These are phyloP conservation scores for Hippocampus zosterae DNA, from an alignment of 2,113 vertebrate species.

Conservation along the genomic window DNA sequence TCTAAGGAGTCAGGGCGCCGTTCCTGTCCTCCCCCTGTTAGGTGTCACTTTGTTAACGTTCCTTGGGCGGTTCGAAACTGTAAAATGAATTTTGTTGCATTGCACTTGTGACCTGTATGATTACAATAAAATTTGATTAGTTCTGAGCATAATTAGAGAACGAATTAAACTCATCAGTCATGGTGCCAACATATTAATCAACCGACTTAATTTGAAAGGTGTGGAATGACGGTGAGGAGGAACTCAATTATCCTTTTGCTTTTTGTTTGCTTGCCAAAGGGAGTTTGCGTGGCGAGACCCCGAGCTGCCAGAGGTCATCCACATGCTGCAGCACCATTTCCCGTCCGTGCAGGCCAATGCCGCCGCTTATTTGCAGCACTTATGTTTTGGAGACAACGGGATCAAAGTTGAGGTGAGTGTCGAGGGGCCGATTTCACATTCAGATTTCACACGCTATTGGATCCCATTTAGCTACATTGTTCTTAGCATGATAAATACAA, in stretches of 20 bases:
- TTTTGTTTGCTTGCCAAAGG: slow-evolving; percentile 32
- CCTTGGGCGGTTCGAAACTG: no score
- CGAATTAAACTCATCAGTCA: background rate
- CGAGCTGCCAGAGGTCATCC: slow-evolving; percentile 87
- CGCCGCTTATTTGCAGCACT: slow-evolving; percentile 93
- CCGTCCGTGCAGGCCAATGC: slow-evolving; percentile 95
- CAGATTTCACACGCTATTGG: background rate
- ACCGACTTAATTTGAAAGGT: background rate
- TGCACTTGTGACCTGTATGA: no score
- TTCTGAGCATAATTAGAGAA: background rate
- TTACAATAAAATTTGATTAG: no score
- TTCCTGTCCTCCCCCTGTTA: no score
- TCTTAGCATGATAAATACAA: no score
- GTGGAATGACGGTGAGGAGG: background rate
- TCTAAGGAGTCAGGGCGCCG: no score
- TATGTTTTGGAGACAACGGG: slow-evolving; percentile 96
- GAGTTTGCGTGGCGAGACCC: slow-evolving; percentile 91
- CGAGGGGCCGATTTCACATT: background rate
- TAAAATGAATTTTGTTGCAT: no score
- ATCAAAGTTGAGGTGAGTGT: slow-evolving; percentile 83
- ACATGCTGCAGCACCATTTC: slow-evolving; percentile 82
- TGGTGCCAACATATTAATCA: background rate
- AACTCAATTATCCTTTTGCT: background rate
- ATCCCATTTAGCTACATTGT: no score
- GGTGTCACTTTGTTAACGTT: no score